Conservation (phyloP, 2,113 vertebrate genomes). For the Galbula dea region DNA sequence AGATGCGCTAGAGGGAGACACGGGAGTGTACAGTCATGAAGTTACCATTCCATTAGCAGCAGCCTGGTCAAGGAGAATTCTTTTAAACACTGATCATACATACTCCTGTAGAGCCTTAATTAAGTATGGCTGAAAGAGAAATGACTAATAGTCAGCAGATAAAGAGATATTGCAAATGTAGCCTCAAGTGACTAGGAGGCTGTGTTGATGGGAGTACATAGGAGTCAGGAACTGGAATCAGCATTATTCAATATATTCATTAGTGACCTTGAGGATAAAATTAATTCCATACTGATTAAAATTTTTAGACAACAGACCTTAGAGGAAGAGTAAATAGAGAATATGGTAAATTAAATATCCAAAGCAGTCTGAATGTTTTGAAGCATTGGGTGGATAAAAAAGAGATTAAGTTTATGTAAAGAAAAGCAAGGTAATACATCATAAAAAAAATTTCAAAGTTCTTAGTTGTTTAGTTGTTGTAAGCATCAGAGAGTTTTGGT, state of each 20-base stretch:
- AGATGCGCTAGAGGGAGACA: background rate
- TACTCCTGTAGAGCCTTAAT: background rate
- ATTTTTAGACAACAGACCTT: background rate
- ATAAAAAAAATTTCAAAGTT: background rate
- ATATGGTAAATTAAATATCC: slow-evolving; percentile 21
- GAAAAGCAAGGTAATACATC: background rate
- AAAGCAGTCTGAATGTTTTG: background rate
- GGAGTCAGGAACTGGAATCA: background rate
- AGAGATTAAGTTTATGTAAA: background rate
- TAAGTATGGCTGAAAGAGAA: background rate
- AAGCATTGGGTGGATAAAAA: background rate
- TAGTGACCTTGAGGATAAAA: slow-evolving; percentile 24
- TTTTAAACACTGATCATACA: background rate
- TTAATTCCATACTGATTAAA: slow-evolving; percentile 14
- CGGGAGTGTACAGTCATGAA: background rate
- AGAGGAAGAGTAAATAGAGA: slow-evolving; percentile 18
- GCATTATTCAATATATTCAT: slow-evolving; percentile 6
- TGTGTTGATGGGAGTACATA: background rate
- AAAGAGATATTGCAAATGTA: background rate
- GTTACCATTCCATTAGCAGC: background rate
- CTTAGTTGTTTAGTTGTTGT: background rate
- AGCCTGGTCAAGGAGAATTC: background rate
- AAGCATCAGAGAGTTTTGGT: background rate
- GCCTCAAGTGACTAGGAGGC: background rate
- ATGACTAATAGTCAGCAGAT: background rate